Conservation (phyloP, 2,113 vertebrate genomes). For the Felis catus region F.catus_Fca126_mat1.0 CM031427.1:8114501-8115000, state of each 20-base stretch:
- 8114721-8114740: not conserved
- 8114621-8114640: not conserved
- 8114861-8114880: not conserved
- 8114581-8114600: not conserved
- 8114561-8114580: fast-evolving
- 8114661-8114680: not conserved
- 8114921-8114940: not conserved
- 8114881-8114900: not conserved
- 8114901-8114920: not conserved
- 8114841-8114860: not conserved
- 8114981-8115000: not conserved
- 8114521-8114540: not conserved
- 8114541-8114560: not conserved
- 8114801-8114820: not conserved
- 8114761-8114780: not conserved
- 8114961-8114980: not conserved
- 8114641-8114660: not conserved
- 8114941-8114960: not conserved
- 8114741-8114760: constrained; percentile 1
- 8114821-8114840: not conserved
- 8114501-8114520: not conserved
- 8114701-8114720: not conserved
- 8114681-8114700: not conserved
- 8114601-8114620: not conserved
- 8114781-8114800: not conserved